These are phyloP conservation scores for Strigamia transsilvanica DNA, from an alignment of 2,888 invertebrate species.

Conservation along the genomic window DNA sequence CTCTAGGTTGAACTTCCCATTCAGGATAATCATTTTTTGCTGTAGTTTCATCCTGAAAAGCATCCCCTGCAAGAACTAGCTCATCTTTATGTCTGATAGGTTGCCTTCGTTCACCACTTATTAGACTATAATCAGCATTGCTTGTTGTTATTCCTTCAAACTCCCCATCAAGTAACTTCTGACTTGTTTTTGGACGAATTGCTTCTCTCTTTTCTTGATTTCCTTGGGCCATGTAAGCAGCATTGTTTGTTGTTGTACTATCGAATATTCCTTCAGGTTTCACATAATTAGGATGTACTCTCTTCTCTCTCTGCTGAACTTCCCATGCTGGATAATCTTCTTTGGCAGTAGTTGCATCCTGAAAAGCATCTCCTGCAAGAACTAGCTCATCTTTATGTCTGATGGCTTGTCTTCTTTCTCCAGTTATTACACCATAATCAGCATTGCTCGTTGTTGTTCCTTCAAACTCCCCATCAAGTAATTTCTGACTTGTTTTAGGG, in stretches of 20 bases:
- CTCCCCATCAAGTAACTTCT: not conserved
- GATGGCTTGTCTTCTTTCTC: not conserved
- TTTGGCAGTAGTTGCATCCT: no score
- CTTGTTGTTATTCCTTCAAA: constrained; percentile 29
- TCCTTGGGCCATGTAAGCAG: not conserved
- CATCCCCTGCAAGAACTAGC: not conserved
- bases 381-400: no score
- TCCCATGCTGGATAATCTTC: no score
- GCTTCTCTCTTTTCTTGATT: not conserved
- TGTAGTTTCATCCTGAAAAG: not conserved
- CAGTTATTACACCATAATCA: not conserved
- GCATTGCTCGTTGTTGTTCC: not conserved
- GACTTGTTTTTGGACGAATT: constrained; percentile 12
- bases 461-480: no score
- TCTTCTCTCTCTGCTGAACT: no score
- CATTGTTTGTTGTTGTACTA: no score
- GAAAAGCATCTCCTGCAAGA: no score
- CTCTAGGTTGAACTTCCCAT: not conserved
- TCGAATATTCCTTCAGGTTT: no score
- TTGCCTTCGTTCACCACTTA: not conserved
- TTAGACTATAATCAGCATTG: no score
- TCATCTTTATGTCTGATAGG: not conserved
- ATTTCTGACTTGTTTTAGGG: no score
- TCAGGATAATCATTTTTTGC: not conserved
- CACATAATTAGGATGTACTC: no score